phyloP scores from a whole-genome alignment of 2,888 invertebrate genomes.

The Ceratothoa steindachneri region DNA sequence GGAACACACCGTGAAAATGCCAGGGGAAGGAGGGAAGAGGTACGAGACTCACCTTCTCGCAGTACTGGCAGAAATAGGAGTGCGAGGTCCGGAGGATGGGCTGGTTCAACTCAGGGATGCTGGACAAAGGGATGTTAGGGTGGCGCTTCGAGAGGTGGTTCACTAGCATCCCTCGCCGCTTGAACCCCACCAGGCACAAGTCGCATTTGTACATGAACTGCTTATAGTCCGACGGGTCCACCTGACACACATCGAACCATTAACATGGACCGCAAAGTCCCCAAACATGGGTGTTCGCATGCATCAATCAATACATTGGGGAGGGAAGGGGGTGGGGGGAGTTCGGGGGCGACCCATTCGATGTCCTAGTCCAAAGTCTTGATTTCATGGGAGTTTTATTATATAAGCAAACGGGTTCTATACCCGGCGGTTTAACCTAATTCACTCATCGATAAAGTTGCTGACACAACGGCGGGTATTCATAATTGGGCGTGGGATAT shows the following conservation, averaged over 20 bases:
- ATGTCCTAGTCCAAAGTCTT: no score
- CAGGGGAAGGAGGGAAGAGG: no score
- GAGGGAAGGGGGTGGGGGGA: neutral
- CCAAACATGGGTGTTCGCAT: neutral
- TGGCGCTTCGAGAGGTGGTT: conserved; percentile 78
- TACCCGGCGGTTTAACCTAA: no score
- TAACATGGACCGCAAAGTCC: neutral
- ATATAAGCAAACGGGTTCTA: no score
- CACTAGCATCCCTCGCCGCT: conserved; percentile 77
- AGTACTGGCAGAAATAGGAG: conserved; percentile 78
- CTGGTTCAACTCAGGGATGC: conserved; percentile 69
- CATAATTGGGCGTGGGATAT: no score
- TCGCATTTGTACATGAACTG: conserved; percentile 73
- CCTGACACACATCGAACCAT: conserved; percentile 51
- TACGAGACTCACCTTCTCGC: conserved; percentile 70
- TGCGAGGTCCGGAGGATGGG: conserved; percentile 72
- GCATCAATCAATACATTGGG: neutral
- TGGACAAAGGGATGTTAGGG: conserved; percentile 63
- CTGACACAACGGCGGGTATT: no score
- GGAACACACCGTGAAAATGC: no score
- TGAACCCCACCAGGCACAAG: conserved; percentile 69
- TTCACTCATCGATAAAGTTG: no score
- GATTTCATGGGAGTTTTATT: no score
- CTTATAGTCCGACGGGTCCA: conserved; percentile 64
- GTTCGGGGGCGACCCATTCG: neutral